phyloP scores from a whole-genome alignment of 1,140 invertebrate genomes.

The Leptinotarsa defecta region DNA sequence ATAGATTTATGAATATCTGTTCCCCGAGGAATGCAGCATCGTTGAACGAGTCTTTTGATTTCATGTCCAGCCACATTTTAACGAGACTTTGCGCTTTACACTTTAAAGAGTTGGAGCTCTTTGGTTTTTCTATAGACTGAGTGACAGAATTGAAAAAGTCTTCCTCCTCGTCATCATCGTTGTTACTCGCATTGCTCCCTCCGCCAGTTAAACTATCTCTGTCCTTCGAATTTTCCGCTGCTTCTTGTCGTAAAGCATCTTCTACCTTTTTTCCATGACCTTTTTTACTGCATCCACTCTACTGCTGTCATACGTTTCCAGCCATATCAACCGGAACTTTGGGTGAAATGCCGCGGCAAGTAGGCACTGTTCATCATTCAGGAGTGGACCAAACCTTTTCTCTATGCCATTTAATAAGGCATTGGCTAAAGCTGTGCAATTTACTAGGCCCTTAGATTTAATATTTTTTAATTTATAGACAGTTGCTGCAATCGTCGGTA shows the following conservation, averaged over 20 bases:
- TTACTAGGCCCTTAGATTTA: slow-evolving; percentile 6
- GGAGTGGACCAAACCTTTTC: background rate
- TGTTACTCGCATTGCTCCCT: background rate
- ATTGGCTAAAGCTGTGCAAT: slow-evolving; percentile 8
- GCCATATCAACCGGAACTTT: background rate
- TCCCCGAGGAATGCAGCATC: background rate
- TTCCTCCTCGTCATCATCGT: background rate
- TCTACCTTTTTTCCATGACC: background rate
- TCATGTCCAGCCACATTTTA: background rate
- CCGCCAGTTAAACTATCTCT: background rate
- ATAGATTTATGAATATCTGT: background rate
- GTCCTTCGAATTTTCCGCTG: background rate
- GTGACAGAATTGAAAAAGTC: slow-evolving; percentile 5
- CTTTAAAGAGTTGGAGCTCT: slow-evolving; percentile 5
- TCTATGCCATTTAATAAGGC: background rate
- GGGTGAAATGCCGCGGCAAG: slow-evolving; percentile 4
- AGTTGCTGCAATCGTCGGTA: slow-evolving; percentile 7
- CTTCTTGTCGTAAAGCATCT: background rate
- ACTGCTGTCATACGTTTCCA: slow-evolving; percentile 7
- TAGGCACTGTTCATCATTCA: slow-evolving; percentile 5
- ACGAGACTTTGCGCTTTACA: background rate
- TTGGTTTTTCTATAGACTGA: background rate
- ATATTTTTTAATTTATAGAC: slow-evolving; percentile 9
- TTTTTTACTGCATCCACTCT: background rate
- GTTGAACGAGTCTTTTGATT: slow-evolving; percentile 6